Evolutionary conservation across 2,888 invertebrate genomes (phyloP).

Genomic region (Tipula confusa): DNA sequence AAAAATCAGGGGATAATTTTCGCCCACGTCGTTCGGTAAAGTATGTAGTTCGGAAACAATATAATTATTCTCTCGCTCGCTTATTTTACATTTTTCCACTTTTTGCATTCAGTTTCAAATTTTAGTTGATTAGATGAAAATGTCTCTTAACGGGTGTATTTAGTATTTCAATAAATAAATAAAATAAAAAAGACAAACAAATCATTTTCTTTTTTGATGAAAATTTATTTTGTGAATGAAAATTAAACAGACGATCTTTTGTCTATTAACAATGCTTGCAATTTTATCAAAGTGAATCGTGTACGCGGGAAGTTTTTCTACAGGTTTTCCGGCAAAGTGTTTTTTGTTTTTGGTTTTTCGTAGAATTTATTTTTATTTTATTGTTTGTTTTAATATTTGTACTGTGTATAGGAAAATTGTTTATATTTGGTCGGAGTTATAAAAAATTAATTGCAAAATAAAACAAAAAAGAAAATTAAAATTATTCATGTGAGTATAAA

Average conservation of each 20-base stretch:
- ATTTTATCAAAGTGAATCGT: neutral
- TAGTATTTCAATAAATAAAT: neutral
- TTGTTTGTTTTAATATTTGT: neutral
- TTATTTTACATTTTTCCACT: neutral
- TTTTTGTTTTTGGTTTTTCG: neutral
- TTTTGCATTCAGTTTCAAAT: neutral
- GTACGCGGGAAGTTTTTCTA: neutral
- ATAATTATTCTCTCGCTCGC: neutral
- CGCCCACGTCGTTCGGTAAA: neutral
- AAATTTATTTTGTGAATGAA: neutral
- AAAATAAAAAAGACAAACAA: neutral
- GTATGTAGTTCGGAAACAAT: neutral
- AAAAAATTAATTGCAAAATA: neutral
- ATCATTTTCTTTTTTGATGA: neutral
- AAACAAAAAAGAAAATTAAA: neutral
- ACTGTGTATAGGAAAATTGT: neutral
- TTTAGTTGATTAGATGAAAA: conserved; percentile 20
- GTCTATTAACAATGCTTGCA: neutral
- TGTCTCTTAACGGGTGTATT: neutral
- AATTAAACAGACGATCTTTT: neutral
- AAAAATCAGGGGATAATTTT: neutral
- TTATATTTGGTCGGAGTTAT: neutral
- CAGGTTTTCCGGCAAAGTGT: neutral
- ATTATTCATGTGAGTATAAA: neutral
- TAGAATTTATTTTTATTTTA: neutral